A percentile compares a stretch with the other conserved stretches of the same genome.
Conservation (phyloP, 2,888 invertebrate species). For the Willowsia nigromaculata region DNA sequence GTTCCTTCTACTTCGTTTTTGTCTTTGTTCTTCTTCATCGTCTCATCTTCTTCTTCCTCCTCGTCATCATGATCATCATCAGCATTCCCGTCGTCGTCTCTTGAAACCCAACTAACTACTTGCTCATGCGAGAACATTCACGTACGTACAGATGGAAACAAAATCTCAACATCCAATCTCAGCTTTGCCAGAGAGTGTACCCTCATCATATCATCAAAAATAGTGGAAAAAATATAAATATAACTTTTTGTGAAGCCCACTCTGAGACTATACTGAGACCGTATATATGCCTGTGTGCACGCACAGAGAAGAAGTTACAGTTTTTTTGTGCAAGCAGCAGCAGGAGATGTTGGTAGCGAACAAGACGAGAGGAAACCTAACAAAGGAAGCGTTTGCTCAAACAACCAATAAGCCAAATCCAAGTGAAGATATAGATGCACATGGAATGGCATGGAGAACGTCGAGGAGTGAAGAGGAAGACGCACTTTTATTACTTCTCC, state of each 20-base stretch:
- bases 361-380: slow-evolving; percentile 40
- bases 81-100: neutral
- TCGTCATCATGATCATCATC: slow-evolving; percentile 15
- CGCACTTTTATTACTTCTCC: slow-evolving; percentile 59
- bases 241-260: slow-evolving; percentile 24
- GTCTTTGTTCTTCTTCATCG: slow-evolving; percentile 46
- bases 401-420: neutral
- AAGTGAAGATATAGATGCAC: slow-evolving; percentile 28
- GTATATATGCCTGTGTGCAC: neutral
- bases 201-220: neutral
- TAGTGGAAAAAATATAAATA: neutral
- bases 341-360: slow-evolving; percentile 17
- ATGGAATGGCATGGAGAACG: slow-evolving; percentile 52
- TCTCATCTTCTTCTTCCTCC: slow-evolving; percentile 36
- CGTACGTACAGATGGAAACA: slow-evolving; percentile 46
- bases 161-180: slow-evolving; percentile 48
- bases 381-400: slow-evolving; percentile 47
- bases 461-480: slow-evolving; percentile 12
- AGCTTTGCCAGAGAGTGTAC: neutral
- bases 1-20: slow-evolving; percentile 51
- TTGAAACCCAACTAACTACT: neutral
- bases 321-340: neutral
- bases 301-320: slow-evolving; percentile 11
- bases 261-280: neutral
- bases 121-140: slow-evolving; percentile 10